These are phyloP conservation scores for Phenganax subtilis DNA, from an alignment of 92 coral and sea anemone species.

Conservation along the genomic window DNA sequence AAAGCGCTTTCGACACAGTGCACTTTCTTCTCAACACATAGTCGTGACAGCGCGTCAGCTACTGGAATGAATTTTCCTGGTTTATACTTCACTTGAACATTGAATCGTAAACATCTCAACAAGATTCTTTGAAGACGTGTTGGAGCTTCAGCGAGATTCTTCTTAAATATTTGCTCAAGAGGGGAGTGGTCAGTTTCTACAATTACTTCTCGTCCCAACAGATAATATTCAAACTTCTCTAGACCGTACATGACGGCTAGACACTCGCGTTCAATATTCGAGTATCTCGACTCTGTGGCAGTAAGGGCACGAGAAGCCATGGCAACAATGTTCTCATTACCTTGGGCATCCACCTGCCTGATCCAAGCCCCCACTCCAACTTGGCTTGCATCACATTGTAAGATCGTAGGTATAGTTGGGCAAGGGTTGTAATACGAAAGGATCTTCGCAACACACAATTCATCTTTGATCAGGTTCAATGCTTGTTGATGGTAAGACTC, in stretches of 20 bases:
- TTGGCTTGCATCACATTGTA: too few relatives aligned
- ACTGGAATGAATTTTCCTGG: conserved; percentile 56
- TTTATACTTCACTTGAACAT: conserved; percentile 55
- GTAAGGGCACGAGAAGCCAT: not conserved
- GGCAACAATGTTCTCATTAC: not conserved
- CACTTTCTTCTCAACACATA: conserved; percentile 11
- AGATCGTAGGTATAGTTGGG: too few relatives aligned
- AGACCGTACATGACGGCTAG: conserved; percentile 28
- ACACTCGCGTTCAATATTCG: not conserved
- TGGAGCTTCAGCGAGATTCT: conserved; percentile 36
- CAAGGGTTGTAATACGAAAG: too few relatives aligned
- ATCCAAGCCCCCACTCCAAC: not conserved
- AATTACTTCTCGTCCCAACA: conserved; percentile 46
- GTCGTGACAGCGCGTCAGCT: conserved; percentile 56
- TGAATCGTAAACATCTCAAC: conserved; percentile 48
- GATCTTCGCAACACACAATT: too few relatives aligned
- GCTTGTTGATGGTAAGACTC: too few relatives aligned
- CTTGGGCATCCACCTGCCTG: not conserved
- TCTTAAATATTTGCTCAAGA: conserved; percentile 31
- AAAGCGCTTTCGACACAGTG: not conserved
- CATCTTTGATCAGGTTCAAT: too few relatives aligned
- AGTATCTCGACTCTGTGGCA: not conserved
- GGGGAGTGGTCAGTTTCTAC: conserved; percentile 36
- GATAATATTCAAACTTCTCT: conserved; percentile 47
- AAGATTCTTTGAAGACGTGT: conserved; percentile 32